Conservation (phyloP, 2,797 vertebrate species). For the Danio kyathit region DNA sequence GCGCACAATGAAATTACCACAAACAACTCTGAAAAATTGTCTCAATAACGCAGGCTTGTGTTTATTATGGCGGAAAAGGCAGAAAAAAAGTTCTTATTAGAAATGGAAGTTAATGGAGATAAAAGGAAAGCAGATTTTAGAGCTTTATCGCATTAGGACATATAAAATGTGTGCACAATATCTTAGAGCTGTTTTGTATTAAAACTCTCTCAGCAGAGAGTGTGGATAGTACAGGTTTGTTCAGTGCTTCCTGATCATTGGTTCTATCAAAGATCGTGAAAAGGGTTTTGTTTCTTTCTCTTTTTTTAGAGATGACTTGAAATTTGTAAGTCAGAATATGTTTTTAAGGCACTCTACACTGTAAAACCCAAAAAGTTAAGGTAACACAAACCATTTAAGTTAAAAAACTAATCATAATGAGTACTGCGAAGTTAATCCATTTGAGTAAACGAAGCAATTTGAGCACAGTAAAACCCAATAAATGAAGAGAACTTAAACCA, state of each 20-base stretch:
- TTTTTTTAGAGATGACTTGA: neutral
- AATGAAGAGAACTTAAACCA: too few species aligned
- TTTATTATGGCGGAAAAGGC: slow-evolving; percentile 81
- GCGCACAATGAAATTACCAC: slow-evolving; percentile 79
- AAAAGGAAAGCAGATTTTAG: slow-evolving; percentile 44
- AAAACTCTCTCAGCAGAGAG: slow-evolving; percentile 36
- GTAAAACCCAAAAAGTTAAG: too few species aligned
- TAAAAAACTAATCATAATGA: too few species aligned
- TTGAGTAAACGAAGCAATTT: too few species aligned
- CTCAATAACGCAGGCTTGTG: slow-evolving; percentile 74
- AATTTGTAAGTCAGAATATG: neutral
- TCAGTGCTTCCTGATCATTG: slow-evolving; percentile 8
- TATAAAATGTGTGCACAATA: slow-evolving; percentile 20
- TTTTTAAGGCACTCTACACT: neutral
- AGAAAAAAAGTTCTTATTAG: slow-evolving; percentile 50
- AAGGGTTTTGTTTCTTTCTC: neutral
- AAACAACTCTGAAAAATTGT: slow-evolving; percentile 78
- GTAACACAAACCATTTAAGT: too few species aligned
- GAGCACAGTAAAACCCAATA: too few species aligned
- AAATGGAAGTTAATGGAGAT: slow-evolving; percentile 49
- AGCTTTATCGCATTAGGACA: slow-evolving; percentile 32
- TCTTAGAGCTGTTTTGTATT: slow-evolving; percentile 47
- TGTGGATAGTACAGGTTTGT: neutral
- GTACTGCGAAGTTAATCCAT: too few species aligned
- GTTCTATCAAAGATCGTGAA: neutral